Percentiles rank a stretch among this genome's conserved stretches.
Conservation (phyloP, 2,113 vertebrate species). For the Spea bombifrons region DNA sequence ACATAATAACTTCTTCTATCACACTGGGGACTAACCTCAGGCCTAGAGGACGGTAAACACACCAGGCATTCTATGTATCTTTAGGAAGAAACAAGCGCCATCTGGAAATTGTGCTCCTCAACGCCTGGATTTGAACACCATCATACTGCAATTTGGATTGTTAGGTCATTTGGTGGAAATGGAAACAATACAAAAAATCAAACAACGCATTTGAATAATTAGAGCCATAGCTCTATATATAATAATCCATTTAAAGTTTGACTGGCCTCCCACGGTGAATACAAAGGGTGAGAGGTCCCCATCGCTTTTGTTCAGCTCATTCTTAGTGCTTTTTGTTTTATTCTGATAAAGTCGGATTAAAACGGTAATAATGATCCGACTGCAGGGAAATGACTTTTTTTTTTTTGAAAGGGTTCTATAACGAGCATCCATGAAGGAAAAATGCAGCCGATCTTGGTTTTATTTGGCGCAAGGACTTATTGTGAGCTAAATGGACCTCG, state of each 20-base stretch:
- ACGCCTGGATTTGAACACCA: no score
- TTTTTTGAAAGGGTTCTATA: constrained; percentile 77
- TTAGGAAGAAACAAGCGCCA: no score
- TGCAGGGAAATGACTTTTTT: constrained; percentile 84
- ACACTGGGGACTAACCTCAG: no score
- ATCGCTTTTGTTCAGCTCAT: not conserved
- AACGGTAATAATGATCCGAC: constrained; percentile 82
- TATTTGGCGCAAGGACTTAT: constrained; percentile 76
- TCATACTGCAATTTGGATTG: no score
- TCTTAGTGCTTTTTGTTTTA: constrained; percentile 59
- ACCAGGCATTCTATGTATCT: no score
- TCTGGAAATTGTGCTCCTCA: no score
- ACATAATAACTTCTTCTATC: no score
- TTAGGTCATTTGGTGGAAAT: no score
- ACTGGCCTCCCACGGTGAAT: not conserved
- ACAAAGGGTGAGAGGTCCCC: constrained; percentile 68
- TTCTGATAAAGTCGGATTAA: constrained; percentile 79
- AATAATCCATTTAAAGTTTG: not conserved
- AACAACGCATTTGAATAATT: not conserved
- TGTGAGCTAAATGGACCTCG: constrained; percentile 70
- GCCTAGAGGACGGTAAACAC: no score
- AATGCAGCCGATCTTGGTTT: constrained; percentile 80
- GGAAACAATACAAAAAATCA: no score
- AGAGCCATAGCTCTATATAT: not conserved
- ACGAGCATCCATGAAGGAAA: constrained; percentile 77